A percentile compares a stretch with the other conserved stretches of the same genome.
phyloP scores from a whole-genome alignment of 2,888 invertebrate genomes.

The Eupelmus urozonus region DNA sequence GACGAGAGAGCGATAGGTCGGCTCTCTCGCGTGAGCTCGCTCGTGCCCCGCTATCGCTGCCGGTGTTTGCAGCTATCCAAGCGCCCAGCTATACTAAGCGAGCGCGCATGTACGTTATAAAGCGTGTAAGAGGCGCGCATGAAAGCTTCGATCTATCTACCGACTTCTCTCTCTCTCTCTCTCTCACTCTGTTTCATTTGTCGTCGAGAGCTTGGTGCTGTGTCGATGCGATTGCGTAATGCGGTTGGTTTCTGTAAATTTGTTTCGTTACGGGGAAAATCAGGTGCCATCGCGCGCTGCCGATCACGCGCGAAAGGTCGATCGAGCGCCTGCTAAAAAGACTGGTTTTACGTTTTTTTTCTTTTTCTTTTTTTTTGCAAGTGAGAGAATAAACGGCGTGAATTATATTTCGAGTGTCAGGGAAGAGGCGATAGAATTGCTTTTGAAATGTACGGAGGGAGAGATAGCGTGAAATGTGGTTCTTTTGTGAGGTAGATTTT shows the following conservation, averaged over 20 bases:
- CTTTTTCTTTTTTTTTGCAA: no score
- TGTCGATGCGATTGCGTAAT: slow-evolving; percentile 30
- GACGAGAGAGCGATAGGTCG: slow-evolving; percentile 25
- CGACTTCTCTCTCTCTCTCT: no score
- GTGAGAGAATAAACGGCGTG: no score
- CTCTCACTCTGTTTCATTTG: slow-evolving; percentile 34
- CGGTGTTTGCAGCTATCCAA: slow-evolving; percentile 23
- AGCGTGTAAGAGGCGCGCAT: background rate
- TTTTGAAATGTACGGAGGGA: no score
- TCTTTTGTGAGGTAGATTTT: no score
- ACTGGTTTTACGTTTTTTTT: no score
- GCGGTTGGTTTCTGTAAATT: slow-evolving; percentile 25
- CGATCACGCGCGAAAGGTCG: background rate
- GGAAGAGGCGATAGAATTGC: no score
- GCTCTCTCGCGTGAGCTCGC: background rate
- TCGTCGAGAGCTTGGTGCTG: slow-evolving; percentile 18
- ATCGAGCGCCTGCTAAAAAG: background rate
- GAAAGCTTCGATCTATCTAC: background rate
- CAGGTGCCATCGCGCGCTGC: background rate
- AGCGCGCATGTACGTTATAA: slow-evolving; percentile 2
- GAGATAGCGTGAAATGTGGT: no score
- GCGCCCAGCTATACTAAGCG: background rate
- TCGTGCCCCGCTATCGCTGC: background rate
- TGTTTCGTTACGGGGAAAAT: background rate
- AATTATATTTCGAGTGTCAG: background rate